Evolutionary conservation across 64 coral and sea anemone species (phyloP), one percentile per base, ranked within the genome.

Genomic region (Porites australiensis): DNA sequence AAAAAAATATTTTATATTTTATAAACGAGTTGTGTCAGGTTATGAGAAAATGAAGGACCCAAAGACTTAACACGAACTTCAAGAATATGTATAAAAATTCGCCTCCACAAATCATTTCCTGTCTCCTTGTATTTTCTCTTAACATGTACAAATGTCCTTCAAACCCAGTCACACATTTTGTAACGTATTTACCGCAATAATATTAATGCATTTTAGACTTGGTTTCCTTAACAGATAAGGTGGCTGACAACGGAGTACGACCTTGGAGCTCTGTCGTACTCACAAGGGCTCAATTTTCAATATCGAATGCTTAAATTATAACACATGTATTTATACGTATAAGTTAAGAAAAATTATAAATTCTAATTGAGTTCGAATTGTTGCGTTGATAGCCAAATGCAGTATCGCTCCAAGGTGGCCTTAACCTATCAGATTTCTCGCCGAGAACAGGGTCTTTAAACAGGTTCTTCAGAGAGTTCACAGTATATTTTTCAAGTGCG

Each of bases 1-100:
- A 37, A 52, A 67, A 84, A 84, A 47, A 21, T 84, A 84, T 84
- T 84, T 84, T 84, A 61, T 84, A 84, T 64, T 69, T 67, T 50
- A 65, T 48, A 67, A 84, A 69, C 20, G 73, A 82, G 47, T 82
- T 82, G 27, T 82, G 58, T 66, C 64, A 84, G 47, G 61, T 63
- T 84, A 68, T 66, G 63, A 84, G 81, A 20, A 50, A 51, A 47
- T 68, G 62, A 19, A 50, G 11, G 55, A 45, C 78, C 8, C 6
- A 84, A 66, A 51, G 50, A 84, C 2, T 78, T 57, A 37, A n/a
- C 75, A 58, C 57, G 49, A 50, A 78, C 8, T 51, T 50, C 44
- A 64, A 47, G 18, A 14, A 50, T 50, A 22, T 84, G 63, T 68
- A 84, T 8, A 51, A 84, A 84, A 11, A 22, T 2, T 51, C 22